phyloP scores from a whole-genome alignment of 2,113 vertebrate species.

The Romanogobio albipinnatus region DNA sequence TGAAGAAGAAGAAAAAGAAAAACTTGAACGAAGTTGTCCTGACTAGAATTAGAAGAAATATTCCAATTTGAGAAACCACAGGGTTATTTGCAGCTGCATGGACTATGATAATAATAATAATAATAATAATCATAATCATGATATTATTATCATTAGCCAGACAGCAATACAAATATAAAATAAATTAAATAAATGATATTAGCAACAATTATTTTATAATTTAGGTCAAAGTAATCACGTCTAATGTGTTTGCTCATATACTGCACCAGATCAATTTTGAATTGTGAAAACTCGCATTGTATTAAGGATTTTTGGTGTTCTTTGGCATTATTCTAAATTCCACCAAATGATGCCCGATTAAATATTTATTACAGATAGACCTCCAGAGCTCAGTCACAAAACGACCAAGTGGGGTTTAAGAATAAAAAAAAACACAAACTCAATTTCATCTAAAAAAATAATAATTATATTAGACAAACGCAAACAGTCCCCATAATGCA shows the following conservation, averaged over 20 bases:
- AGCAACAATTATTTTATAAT: background rate
- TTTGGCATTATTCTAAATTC: slow-evolving; percentile 55
- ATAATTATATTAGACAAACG: background rate
- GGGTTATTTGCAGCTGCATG: background rate
- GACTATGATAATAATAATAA: background rate
- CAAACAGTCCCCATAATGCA: background rate
- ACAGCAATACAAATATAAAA: background rate
- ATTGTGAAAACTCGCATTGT: background rate
- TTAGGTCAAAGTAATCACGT: background rate
- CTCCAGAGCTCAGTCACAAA: slow-evolving; percentile 45
- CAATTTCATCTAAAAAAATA: background rate
- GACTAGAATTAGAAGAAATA: background rate
- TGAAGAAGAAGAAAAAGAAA: background rate
- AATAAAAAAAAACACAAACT: slow-evolving; percentile 4
- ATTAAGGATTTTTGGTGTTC: background rate
- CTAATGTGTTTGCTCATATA: background rate
- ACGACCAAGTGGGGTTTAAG: slow-evolving; percentile 49
- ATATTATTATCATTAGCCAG: slow-evolving; percentile 8
- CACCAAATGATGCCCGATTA: slow-evolving; percentile 51
- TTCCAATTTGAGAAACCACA: background rate
- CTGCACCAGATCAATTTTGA: background rate
- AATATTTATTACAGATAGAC: slow-evolving; percentile 52
- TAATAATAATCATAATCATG: slow-evolving; percentile 28
- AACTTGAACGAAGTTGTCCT: background rate
- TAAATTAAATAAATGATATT: background rate